Evolutionary conservation across 1,140 invertebrate genomes (phyloP).

Genomic region (Hyles vespertilio): DNA sequence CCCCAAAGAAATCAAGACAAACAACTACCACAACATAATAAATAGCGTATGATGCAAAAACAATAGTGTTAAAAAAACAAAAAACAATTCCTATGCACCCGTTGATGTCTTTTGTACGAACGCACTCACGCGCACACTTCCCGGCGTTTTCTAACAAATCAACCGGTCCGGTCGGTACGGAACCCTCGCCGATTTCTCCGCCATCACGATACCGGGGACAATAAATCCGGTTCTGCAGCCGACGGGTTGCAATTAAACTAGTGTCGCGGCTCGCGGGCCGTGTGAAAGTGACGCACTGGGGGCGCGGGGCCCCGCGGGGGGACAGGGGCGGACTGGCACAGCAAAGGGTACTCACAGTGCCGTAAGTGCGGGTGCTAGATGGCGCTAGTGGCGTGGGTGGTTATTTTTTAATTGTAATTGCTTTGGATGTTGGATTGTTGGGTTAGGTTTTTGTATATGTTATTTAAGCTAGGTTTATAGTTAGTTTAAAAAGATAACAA

Average conservation of each 20-base stretch:
- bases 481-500: no score
- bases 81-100: constrained; percentile 9
- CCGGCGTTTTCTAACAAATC: neutral
- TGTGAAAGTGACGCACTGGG: constrained; percentile 66
- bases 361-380: no score
- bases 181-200: constrained; percentile 29
- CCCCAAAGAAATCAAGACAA: no score
- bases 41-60: no score
- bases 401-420: no score
- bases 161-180: constrained; percentile 25
- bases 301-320: constrained; percentile 12
- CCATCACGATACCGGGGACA: constrained; percentile 64
- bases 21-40: no score
- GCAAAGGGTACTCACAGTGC: neutral
- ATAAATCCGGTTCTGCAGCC: constrained; percentile 70
- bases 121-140: constrained; percentile 23
- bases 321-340: constrained; percentile 7
- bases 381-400: no score
- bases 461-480: no score
- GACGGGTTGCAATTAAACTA: constrained; percentile 68
- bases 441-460: no score
- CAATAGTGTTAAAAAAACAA: neutral
- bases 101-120: constrained; percentile 39
- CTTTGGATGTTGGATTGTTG: no score
- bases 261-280: constrained; percentile 68